Conservation (phyloP, 2,797 vertebrate genomes). For the Peromyscus attwateri region DNA sequence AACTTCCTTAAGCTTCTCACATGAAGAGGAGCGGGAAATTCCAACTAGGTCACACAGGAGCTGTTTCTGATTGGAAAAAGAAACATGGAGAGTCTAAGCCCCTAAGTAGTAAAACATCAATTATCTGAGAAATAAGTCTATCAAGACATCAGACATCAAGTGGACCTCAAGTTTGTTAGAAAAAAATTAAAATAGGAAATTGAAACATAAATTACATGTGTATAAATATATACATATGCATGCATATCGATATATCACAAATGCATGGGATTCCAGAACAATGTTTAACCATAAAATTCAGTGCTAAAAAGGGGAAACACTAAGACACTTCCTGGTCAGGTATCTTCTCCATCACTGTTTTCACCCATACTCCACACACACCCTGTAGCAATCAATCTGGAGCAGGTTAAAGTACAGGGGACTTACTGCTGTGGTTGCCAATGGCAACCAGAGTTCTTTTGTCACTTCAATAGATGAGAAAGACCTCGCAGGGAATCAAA, state of each 20-base stretch:
- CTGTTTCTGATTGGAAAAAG: slow-evolving; percentile 90
- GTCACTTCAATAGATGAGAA: slow-evolving; percentile 61
- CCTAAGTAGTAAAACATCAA: slow-evolving; percentile 16
- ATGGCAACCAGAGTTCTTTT: slow-evolving; percentile 66
- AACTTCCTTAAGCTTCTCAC: slow-evolving; percentile 89
- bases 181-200: neutral
- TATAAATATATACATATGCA: neutral
- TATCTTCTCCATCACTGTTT: neutral
- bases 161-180: neutral
- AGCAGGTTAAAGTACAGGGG: slow-evolving; percentile 12
- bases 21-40: slow-evolving; percentile 87
- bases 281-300: neutral
- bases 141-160: neutral
- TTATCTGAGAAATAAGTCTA: neutral
- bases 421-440: slow-evolving; percentile 45
- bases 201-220: neutral
- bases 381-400: neutral
- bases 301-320: neutral
- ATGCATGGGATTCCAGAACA: neutral
- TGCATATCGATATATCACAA: neutral
- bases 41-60: slow-evolving; percentile 93
- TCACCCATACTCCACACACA: neutral
- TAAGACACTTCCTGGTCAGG: neutral
- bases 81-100: slow-evolving; percentile 52
- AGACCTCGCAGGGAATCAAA: slow-evolving; percentile 62